Evolutionary conservation across 2,797 vertebrate species (phyloP), one percentile per base, ranked within the genome.

Genomic region (Eospalax fontanierii): DNA sequence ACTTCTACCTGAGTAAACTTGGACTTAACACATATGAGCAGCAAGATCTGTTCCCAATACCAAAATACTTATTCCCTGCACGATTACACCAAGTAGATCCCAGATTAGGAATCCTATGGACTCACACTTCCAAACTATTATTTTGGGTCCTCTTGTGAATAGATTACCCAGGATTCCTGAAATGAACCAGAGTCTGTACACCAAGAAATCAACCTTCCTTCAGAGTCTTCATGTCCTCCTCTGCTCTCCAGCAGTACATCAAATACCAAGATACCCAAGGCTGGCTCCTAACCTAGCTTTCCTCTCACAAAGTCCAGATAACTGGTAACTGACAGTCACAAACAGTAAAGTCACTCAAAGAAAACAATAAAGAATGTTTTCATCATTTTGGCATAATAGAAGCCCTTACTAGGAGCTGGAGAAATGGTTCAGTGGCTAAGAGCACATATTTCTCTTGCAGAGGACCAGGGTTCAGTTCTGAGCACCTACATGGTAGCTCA

Each of bases 321-420:
- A 66, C 65, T 30, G 66, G 12, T 66, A 66, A 86, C 59, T 86
- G 83, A 91, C 50, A 38, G 74, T 38, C 84, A 86, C 83, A 65
- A 93, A 66, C 68, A 86, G 57, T 30, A 65, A 94, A 93, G 54
- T 80, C 76, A 83, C 30, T 35, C 12, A 16, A 89, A 91, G 65
- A 93, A 83, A 83, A 87, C 26, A 74, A 90, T 85, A 70, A 54
- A 54, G 50, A 80, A 82, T 7, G 19, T 86, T 95, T 79, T 89
- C 54, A 22, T 59, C 59, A 46, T 89, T 91, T 87, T 84, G 73
- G 46, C 93, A 35, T 68, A 85, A 89, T 46, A 94, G 33, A 94
- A 54, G 66, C 12, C 61, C 30, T 94, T 59, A 65, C 50, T 54
- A 10, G 14, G 50, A 14, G 50, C 50, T 54, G 50, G 50, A 54